These are phyloP conservation scores for Nebria salina DNA, from an alignment of 2,888 invertebrate species.

Conservation along the genomic window DNA sequence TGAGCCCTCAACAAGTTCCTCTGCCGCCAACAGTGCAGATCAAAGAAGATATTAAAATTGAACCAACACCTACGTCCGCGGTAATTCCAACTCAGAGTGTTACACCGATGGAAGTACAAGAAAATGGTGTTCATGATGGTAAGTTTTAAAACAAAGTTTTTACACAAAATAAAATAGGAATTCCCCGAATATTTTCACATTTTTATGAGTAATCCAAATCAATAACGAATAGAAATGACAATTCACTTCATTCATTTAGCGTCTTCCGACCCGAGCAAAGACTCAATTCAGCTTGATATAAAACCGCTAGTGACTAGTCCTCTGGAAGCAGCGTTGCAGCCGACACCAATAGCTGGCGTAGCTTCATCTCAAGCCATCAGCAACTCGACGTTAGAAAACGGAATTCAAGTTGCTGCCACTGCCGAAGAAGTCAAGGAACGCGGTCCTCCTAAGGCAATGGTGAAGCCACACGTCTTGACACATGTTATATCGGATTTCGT, in stretches of 20 bases:
- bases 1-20: slow-evolving; percentile 58
- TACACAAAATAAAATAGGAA: neutral
- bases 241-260: neutral
- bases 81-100: slow-evolving; percentile 45
- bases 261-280: slow-evolving; percentile 10
- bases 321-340: slow-evolving; percentile 35
- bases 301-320: slow-evolving; percentile 11
- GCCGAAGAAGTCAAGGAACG: slow-evolving; percentile 62
- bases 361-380: slow-evolving; percentile 55
- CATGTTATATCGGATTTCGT: slow-evolving; percentile 98
- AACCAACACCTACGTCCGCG: slow-evolving; percentile 47
- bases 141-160: slow-evolving; percentile 3
- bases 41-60: slow-evolving; percentile 50
- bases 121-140: slow-evolving; percentile 34
- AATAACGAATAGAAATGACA: neutral
- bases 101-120: slow-evolving; percentile 48
- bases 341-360: slow-evolving; percentile 59
- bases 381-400: slow-evolving; percentile 52
- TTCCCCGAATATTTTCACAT: neutral
- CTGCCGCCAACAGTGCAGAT: slow-evolving; percentile 56
- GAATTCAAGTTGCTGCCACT: slow-evolving; percentile 58
- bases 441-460: slow-evolving; percentile 88
- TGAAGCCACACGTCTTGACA: slow-evolving; percentile 93
- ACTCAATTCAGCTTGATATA: slow-evolving; percentile 8
- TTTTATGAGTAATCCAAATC: neutral